Conservation (phyloP, 2,797 vertebrate species). For the Podarcis lilfordi region DNA sequence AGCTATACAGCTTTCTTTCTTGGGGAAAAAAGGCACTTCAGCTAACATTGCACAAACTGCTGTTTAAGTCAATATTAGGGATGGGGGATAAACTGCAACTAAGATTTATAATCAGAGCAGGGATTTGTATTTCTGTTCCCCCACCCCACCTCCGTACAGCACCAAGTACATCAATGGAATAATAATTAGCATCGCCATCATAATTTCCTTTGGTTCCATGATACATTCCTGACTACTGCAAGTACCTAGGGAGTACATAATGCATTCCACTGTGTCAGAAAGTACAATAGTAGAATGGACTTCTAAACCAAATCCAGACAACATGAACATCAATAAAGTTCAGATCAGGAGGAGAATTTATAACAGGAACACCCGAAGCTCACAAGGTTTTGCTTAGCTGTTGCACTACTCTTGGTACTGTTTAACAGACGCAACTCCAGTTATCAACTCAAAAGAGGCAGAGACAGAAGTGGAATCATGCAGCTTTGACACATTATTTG, state of each 20-base stretch:
- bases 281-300: neutral
- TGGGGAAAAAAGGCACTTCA: neutral
- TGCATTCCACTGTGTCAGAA: neutral
- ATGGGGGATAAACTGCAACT: no score
- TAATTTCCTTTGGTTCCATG: neutral
- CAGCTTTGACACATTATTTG: neutral
- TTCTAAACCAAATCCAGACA: neutral
- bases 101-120: no score
- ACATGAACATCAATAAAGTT: neutral
- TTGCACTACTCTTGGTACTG: neutral
- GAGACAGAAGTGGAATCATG: neutral
- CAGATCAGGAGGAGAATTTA: neutral
- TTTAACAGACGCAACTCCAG: neutral
- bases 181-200: neutral
- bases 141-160: neutral
- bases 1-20: neutral
- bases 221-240: neutral
- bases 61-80: no score
- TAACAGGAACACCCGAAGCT: neutral
- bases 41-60: neutral
- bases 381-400: neutral
- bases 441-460: neutral
- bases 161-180: neutral
- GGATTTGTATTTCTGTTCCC: neutral
- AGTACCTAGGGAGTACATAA: neutral